Evolutionary conservation across 1,140 invertebrate genomes (phyloP).

Genomic region (Batillaria attramentaria): DNA sequence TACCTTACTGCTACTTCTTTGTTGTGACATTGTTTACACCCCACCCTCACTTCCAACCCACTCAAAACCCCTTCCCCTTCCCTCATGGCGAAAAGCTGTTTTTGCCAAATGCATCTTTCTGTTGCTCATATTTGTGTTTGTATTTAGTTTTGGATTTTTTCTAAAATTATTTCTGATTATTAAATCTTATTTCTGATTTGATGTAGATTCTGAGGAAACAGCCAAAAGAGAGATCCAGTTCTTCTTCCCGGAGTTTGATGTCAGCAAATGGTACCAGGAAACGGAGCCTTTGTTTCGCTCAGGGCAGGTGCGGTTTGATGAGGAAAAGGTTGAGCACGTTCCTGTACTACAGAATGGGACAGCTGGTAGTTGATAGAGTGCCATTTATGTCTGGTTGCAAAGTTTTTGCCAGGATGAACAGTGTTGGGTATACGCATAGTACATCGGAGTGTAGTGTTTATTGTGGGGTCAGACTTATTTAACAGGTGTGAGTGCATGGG

Average conservation of each 20-base stretch:
- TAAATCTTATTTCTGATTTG: conserved; percentile 27
- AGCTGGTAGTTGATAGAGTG: not conserved
- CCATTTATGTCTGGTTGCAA: not conserved
- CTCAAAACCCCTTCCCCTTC: not conserved
- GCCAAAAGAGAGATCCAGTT: conserved; percentile 84
- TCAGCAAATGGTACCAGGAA: conserved; percentile 75
- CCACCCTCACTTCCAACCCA: not conserved
- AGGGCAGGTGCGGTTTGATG: conserved; percentile 44
- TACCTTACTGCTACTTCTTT: not conserved
- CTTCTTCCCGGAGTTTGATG: conserved; percentile 86
- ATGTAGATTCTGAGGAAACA: conserved; percentile 83
- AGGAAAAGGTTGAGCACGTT: conserved; percentile 35
- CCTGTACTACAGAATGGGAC: not conserved
- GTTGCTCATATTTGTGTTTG: not conserved
- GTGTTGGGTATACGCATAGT: not conserved
- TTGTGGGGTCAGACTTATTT: not conserved
- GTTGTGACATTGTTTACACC: not conserved
- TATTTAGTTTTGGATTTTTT: conserved; percentile 22
- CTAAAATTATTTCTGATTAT: not conserved
- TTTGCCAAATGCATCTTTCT: not conserved
- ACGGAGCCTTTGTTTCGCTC: conserved; percentile 70
- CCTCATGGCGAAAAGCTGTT: conserved; percentile 15
- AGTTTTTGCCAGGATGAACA: not conserved
- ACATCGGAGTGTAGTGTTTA: not conserved
- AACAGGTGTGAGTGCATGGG: not conserved